Evolutionary conservation across 2,113 vertebrate genomes (phyloP).

Genomic region (Sclerurus mexicanus): DNA sequence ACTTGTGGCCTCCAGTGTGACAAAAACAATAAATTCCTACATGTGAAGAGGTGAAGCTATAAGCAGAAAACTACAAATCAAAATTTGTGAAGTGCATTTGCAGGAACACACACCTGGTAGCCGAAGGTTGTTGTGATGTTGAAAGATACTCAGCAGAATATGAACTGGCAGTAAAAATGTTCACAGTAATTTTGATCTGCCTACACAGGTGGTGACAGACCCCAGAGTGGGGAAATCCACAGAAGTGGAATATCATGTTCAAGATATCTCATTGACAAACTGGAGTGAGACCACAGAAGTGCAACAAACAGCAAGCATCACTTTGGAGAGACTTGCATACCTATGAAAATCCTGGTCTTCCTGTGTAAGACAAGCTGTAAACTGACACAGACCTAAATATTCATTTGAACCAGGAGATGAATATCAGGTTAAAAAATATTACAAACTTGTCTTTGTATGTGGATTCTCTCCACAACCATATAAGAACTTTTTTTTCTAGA

Average conservation of each 20-base stretch:
- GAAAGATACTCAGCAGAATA: neutral
- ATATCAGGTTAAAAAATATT: neutral
- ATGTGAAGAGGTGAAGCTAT: neutral
- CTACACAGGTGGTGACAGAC: neutral
- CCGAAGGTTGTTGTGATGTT: neutral
- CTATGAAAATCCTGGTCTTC: neutral
- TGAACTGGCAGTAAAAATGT: neutral
- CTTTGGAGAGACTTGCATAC: neutral
- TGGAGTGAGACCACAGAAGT: neutral
- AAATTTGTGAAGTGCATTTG: neutral
- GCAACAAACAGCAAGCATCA: neutral
- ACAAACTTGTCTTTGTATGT: neutral
- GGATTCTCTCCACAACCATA: neutral
- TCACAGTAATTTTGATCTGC: constrained; percentile 1
- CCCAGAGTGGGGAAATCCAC: neutral
- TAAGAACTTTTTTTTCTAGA: neutral
- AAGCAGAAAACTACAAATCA: neutral
- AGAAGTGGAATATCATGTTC: neutral
- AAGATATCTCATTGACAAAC: constrained; percentile 20
- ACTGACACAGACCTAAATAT: neutral
- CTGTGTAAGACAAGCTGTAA: neutral
- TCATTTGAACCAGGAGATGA: neutral
- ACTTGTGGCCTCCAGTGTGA: neutral
- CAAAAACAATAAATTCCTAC: neutral
- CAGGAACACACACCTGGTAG: neutral